These are phyloP conservation scores for Sakesphorus luctuosus DNA, from an alignment of 2,113 vertebrate genomes.

Conservation along the genomic window DNA sequence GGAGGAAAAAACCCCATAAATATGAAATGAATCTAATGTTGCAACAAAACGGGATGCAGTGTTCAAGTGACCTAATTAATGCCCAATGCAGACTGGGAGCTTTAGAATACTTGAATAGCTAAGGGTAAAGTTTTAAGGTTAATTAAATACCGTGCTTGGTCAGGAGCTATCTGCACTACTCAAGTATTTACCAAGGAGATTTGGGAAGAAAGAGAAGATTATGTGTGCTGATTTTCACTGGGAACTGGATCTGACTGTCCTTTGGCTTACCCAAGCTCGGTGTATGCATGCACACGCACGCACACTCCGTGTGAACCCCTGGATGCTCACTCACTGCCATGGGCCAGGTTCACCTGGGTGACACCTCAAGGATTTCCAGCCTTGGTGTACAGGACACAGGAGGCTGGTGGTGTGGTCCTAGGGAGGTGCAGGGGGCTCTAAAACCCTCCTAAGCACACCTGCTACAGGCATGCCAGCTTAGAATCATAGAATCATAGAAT, in stretches of 20 bases:
- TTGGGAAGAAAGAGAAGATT: background rate
- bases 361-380: background rate
- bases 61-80: conserved; percentile 55
- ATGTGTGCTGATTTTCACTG: background rate
- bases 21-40: conserved; percentile 50
- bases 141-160: background rate
- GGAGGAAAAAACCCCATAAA: conserved; percentile 42
- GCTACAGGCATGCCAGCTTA: background rate
- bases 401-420: background rate
- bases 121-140: background rate
- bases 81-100: background rate
- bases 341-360: rapidly evolving
- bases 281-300: rapidly evolving
- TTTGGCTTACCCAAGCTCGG: background rate
- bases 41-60: conserved; percentile 37
- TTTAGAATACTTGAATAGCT: background rate
- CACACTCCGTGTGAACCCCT: rapidly evolving
- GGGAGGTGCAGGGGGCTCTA: background rate
- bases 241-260: background rate
- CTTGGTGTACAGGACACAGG: rapidly evolving
- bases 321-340: background rate
- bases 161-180: background rate
- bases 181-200: background rate
- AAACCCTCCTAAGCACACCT: background rate
- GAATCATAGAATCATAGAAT: too few relatives aligned